Evolutionary conservation across 1,140 invertebrate genomes (phyloP).

Genomic region (Heliothis subflexa): DNA sequence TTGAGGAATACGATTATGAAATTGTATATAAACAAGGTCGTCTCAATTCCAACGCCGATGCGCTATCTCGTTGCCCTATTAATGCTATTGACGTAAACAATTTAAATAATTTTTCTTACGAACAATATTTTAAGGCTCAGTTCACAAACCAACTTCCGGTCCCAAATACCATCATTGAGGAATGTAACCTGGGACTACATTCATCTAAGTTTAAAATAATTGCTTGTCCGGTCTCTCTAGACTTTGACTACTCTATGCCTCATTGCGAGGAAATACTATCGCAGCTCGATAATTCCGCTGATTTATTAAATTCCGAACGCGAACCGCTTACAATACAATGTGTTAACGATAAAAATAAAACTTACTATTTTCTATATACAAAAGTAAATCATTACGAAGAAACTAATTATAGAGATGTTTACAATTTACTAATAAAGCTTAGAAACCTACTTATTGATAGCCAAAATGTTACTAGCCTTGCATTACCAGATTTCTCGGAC

Average conservation of each 20-base stretch:
- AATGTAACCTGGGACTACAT: constrained; percentile 49
- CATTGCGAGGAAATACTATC: constrained; percentile 57
- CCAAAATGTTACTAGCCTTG: constrained; percentile 25
- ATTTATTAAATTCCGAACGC: constrained; percentile 53
- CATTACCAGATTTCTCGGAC: constrained; percentile 45
- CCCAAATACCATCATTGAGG: constrained; percentile 51
- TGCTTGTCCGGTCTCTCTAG: constrained; percentile 55
- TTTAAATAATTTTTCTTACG: constrained; percentile 53
- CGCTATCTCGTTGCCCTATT: constrained; percentile 64
- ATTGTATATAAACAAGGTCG: constrained; percentile 78
- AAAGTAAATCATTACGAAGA: constrained; percentile 62
- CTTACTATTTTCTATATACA: constrained; percentile 57
- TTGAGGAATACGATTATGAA: constrained; percentile 81
- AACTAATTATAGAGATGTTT: constrained; percentile 50
- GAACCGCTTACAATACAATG: constrained; percentile 49
- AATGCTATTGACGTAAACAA: constrained; percentile 38
- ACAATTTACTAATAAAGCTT: constrained; percentile 54
- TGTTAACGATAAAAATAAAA: constrained; percentile 51
- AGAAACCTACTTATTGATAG: constrained; percentile 29
- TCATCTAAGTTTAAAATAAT: constrained; percentile 50
- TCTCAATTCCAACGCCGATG: constrained; percentile 75
- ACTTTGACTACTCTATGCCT: constrained; percentile 59
- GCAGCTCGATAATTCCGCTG: constrained; percentile 46
- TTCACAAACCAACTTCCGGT: constrained; percentile 46
- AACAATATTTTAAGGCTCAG: constrained; percentile 54